phyloP scores from a whole-genome alignment of 2,797 vertebrate species.

The Myiotriccus ornatus region DNA sequence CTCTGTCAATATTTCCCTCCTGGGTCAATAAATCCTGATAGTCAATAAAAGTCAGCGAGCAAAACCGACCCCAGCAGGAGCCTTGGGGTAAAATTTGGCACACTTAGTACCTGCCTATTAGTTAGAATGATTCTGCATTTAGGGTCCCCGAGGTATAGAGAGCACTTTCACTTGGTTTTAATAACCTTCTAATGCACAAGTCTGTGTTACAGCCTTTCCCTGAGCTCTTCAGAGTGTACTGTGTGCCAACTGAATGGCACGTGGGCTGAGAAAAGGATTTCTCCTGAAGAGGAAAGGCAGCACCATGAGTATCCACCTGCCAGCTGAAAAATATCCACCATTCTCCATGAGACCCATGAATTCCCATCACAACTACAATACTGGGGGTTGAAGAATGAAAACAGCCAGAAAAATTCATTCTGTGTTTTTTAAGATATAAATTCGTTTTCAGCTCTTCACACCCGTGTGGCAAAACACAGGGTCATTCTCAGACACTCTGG shows the following conservation, averaged over 20 bases:
- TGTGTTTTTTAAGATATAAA: not conserved
- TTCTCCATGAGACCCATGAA: no score
- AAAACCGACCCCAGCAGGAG: not conserved
- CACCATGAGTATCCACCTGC: fast-evolving
- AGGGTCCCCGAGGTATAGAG: not conserved
- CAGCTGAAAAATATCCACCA: fast-evolving
- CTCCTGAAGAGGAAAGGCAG: not conserved
- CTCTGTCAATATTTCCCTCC: not conserved
- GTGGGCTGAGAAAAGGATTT: not conserved
- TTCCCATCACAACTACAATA: fast-evolving
- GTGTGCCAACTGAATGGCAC: fast-evolving
- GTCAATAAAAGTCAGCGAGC: slow-evolving; percentile 25
- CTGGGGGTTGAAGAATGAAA: not conserved
- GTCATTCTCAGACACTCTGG: not conserved
- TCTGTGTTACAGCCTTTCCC: fast-evolving
- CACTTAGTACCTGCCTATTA: not conserved
- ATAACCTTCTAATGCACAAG: not conserved
- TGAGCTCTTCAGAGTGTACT: fast-evolving
- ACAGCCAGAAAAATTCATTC: not conserved
- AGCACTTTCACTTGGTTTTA: not conserved
- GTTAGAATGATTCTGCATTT: not conserved
- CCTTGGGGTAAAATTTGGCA: slow-evolving; percentile 5
- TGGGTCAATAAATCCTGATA: slow-evolving; percentile 17
- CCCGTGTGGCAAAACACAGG: not conserved
- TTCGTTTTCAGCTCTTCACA: not conserved